A percentile compares a stretch with the other conserved stretches of the same genome.
These are phyloP conservation scores for Drosophila robusta DNA, from an alignment of 2,888 invertebrate genomes.

Conservation along the genomic window DNA sequence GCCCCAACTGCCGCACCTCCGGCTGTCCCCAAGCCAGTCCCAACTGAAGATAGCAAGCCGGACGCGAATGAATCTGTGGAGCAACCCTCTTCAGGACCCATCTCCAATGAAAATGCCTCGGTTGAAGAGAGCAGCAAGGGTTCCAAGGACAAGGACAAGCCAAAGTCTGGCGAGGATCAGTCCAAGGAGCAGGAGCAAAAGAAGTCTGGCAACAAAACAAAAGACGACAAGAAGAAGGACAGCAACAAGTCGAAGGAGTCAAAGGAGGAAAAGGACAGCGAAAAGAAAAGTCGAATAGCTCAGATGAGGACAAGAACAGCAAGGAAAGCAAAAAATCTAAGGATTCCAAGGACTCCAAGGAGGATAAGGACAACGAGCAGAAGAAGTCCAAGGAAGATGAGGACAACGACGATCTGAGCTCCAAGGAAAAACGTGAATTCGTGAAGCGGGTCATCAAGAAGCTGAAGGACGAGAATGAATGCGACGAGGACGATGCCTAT, in stretches of 20 bases:
- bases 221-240: conserved; percentile 30
- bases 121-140: conserved; percentile 57
- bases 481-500: conserved; percentile 71
- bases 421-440: conserved; percentile 63
- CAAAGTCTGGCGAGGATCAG: conserved; percentile 34
- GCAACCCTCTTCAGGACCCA: conserved; percentile 38
- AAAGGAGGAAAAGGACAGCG: conserved; percentile 37
- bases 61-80: conserved; percentile 59
- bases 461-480: conserved; percentile 64
- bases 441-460: conserved; percentile 72
- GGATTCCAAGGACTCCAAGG: conserved; percentile 40
- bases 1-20: conserved; percentile 9
- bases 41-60: conserved; percentile 20
- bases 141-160: conserved; percentile 41
- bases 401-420: conserved; percentile 48
- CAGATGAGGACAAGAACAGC: conserved; percentile 33
- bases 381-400: conserved; percentile 43
- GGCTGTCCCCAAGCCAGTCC: conserved; percentile 6
- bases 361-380: conserved; percentile 38
- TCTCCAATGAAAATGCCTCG: conserved; percentile 68
- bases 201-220: conserved; percentile 17
- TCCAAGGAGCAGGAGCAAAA: conserved; percentile 45
- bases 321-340: conserved; percentile 30
- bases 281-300: conserved; percentile 40
- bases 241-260: conserved; percentile 30